These are phyloP conservation scores for Hydra vulgaris DNA, from an alignment of 30 jellyfish, hydroid and myxozoan genomes.

Conservation along the genomic window DNA sequence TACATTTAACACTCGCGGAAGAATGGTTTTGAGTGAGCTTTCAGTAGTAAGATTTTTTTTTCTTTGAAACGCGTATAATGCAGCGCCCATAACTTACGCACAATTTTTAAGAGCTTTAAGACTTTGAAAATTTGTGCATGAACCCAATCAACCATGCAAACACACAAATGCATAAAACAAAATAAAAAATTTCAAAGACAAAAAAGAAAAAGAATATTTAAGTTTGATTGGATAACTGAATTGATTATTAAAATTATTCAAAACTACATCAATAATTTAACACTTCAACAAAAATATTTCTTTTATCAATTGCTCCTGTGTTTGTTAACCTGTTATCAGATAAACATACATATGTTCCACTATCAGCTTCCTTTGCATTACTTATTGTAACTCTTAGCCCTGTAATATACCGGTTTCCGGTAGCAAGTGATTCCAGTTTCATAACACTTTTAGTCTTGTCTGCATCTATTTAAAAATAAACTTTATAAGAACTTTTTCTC, in stretches of 20 bases:
- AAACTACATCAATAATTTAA: not conserved
- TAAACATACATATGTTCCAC: slow-evolving; percentile 9
- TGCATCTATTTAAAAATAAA: not conserved
- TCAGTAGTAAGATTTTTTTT: slow-evolving; percentile 42
- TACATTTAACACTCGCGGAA: slow-evolving; percentile 80
- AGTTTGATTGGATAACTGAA: not conserved
- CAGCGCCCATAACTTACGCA: slow-evolving; percentile 52
- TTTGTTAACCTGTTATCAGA: slow-evolving; percentile 19
- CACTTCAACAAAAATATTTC: slow-evolving; percentile 12
- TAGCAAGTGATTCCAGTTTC: slow-evolving; percentile 12
- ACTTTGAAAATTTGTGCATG: not conserved
- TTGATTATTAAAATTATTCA: too few species aligned
- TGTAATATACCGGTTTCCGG: slow-evolving; percentile 14
- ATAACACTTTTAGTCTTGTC: not conserved
- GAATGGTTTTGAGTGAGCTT: slow-evolving; percentile 37
- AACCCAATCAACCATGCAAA: not conserved
- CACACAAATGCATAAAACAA: not conserved
- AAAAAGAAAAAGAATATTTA: too few species aligned
- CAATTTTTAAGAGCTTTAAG: not conserved
- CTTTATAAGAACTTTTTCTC: too few species aligned
- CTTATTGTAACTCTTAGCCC: slow-evolving; percentile 15
- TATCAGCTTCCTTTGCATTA: slow-evolving; percentile 11
- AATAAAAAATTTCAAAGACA: too few species aligned
- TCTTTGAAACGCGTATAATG: slow-evolving; percentile 75
- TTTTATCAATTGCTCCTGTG: slow-evolving; percentile 14